Base-by-base conservation (phyloP, 2,797 vertebrate genomes). In the Silurus aristotelis region DNA sequence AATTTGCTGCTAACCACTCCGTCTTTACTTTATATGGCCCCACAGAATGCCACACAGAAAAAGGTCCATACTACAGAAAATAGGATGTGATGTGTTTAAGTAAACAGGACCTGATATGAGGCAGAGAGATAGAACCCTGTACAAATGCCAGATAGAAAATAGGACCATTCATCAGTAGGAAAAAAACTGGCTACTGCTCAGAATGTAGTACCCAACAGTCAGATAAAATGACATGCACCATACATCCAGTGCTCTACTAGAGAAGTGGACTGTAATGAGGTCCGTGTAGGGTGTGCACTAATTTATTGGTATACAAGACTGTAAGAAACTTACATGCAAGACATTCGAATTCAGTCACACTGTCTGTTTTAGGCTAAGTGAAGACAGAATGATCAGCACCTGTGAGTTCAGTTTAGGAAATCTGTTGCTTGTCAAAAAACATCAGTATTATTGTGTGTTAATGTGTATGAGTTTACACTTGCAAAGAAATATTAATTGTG, bases 161-260 rank as follows among this genome's bases (percentile, higher is more conserved):
- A 83, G 86, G 73, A 83, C 63, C 73, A 89, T 88, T 86, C 84
- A 86, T 87, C 86, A 89, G 79, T 82, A 43, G n/a, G 75, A 84
- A 80, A 85, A 89, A 87, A 87, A 86, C 78, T 84, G 71, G 82
- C 77, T 84, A 79, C 75, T 77, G 82, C 85, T 86, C 60, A 52
- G 89, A 88, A 84, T 87, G 84, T 71, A 87, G 84, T 71, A 85
- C 83, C 85, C 85, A 88, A 82, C 80, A 86, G 87, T 82, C 71
- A 83, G 86, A 88, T 86, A 88, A 88, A 88, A 86, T 72, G 86
- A 83, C 76, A 83, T 80, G 52, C 87, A 83, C 76, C 79, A 84
- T 83, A 84, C 84, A 86, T 87, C 81, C 80, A 85, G 14, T 38
- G 58, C 70, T 73, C 80, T 73, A 31, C 84, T 58, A 61, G 81